Conservation (phyloP, 2,113 vertebrate species). For the Axis porcinus region DNA sequence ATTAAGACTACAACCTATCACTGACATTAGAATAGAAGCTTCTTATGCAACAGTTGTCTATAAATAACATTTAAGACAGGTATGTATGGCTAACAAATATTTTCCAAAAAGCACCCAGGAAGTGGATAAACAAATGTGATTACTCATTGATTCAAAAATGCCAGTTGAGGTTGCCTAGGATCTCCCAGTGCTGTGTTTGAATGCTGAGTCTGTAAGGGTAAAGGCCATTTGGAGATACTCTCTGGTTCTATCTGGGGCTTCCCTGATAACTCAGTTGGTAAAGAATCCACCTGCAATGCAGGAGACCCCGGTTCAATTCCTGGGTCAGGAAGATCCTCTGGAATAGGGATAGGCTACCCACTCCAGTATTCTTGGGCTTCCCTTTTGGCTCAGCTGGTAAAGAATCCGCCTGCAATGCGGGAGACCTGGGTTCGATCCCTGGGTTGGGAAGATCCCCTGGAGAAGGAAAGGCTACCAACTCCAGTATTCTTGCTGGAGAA, state of each 20-base stretch:
- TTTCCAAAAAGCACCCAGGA: not conserved
- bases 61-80: not conserved
- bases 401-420: not conserved
- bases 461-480: not conserved
- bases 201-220: not conserved
- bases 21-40: not conserved
- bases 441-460: not conserved
- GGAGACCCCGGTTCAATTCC: not conserved
- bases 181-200: not conserved
- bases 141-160: not conserved
- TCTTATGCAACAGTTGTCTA: not conserved
- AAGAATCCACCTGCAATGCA: not conserved
- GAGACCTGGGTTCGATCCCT: not conserved
- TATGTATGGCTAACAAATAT: not conserved
- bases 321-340: not conserved
- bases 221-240: not conserved
- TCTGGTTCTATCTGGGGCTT: not conserved
- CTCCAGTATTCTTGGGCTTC: not conserved
- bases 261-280: not conserved
- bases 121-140: not conserved
- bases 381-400: not conserved
- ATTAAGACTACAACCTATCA: not conserved
- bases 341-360: not conserved
- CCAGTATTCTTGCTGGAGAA: not conserved
- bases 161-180: not conserved